phyloP scores from a whole-genome alignment of 2,888 invertebrate species.

The Meandrusa payeni region DNA sequence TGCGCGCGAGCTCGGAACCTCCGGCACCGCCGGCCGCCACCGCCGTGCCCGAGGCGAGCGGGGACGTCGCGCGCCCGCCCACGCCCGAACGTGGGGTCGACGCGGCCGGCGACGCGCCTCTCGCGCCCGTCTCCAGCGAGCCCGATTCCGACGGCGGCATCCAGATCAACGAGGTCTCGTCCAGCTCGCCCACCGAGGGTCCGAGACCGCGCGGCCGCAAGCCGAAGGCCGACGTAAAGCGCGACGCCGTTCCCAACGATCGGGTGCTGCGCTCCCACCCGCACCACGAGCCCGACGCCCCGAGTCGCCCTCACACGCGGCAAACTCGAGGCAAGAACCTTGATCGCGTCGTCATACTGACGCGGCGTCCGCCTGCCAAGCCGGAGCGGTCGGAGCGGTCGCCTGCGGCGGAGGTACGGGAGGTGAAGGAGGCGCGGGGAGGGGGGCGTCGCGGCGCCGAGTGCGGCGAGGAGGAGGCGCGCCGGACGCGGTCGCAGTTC shows the following conservation, averaged over 20 bases:
- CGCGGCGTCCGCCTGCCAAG: conserved; percentile 37
- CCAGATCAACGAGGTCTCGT: conserved; percentile 85
- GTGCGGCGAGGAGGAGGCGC: conserved; percentile 28
- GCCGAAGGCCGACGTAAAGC: conserved; percentile 39
- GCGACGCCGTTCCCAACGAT: conserved; percentile 46
- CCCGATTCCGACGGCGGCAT: conserved; percentile 65
- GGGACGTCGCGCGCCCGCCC: conserved; percentile 24
- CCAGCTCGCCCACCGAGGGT: conserved; percentile 78
- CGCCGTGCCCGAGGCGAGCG: conserved; percentile 27
- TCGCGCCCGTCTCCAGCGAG: conserved; percentile 26
- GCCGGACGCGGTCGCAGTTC: conserved; percentile 37
- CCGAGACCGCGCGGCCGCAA: conserved; percentile 54
- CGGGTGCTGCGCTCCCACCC: conserved; percentile 73
- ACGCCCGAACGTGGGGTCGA: conserved; percentile 25
- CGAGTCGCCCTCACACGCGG: conserved; percentile 52
- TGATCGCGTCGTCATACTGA: conserved; percentile 61
- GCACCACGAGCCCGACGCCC: conserved; percentile 55
- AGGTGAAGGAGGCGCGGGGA: conserved; percentile 24
- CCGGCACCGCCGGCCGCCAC: conserved; percentile 33
- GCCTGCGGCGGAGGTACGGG: conserved; percentile 27
- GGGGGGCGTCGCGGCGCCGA: conserved; percentile 28
- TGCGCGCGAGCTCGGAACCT: conserved; percentile 28
- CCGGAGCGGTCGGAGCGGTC: conserved; percentile 13
- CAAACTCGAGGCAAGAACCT: conserved; percentile 36
- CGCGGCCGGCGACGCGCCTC: conserved; percentile 27